Evolutionary conservation across 2,888 invertebrate species (phyloP), one percentile per base, ranked within the genome.

Genomic region (Zeuzera pyrina): DNA sequence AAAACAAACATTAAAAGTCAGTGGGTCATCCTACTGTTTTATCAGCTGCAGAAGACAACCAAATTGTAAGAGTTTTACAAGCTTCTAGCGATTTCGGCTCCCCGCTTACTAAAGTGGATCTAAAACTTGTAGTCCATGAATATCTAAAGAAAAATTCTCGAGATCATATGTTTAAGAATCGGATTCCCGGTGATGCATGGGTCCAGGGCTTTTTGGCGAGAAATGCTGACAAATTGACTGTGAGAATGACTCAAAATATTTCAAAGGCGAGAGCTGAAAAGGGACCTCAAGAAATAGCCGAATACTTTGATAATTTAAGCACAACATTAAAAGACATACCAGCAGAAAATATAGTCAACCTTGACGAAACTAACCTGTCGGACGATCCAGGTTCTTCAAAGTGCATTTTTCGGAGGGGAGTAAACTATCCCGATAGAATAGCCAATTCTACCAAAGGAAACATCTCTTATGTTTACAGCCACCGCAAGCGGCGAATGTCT

Each of bases 211-310:
- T 41, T 36, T 30, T 42, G 14, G 16, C 30, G 2, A 13, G 41
- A 10, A 33, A 45, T 25, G 13, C 15, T 2, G 29, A 35, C n/a
- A 31, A 43, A 43, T 26, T 47, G 15, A 39, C 36, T 26, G 8
- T 36, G 6, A 41, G 46, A 34, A 21, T 34, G 1, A 38, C 35
- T 6, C 47, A 48, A 38, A 50, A 50, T 34, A 50, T 48, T 25
- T 42, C 41, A 33, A 40, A 36, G 15, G 31, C 30, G 1, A 31
- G 48, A 33, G 47, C 48, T 28, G 45, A 44, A 33, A 45, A 47
- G 29, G 35, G 29, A 6, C n/a, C 32, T 11, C 12, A 39, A 15
- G 44, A 50, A 38, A 39, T 48, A 15, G 29, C 15, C 3, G n/a
- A 31, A 2, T 43, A 41, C 28, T 45, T 43, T 37, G 12, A 37